A percentile compares a stretch with the other conserved stretches of the same genome.
These are phyloP conservation scores for Acipenser transmontanus DNA, from an alignment of 2,797 vertebrate genomes.

Conservation along the genomic window DNA sequence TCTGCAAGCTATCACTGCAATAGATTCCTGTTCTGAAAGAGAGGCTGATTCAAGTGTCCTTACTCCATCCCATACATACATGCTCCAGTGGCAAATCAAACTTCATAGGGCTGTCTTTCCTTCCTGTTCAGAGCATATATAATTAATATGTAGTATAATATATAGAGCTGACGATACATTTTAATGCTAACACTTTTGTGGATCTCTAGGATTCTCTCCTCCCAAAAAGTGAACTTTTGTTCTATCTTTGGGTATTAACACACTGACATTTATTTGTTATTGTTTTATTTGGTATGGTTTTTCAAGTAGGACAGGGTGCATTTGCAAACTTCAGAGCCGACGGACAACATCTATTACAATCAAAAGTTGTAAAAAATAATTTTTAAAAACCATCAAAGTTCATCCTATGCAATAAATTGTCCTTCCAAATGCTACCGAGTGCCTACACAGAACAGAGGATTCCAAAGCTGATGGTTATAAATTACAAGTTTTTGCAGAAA, in stretches of 20 bases:
- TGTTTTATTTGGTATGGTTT: slow-evolving; percentile 11
- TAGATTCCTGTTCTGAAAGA: slow-evolving; percentile 1
- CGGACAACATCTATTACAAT: slow-evolving; percentile 13
- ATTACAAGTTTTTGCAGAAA: slow-evolving; percentile 50
- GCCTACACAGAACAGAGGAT: slow-evolving; percentile 48
- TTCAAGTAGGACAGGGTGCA: not conserved
- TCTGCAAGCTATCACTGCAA: slow-evolving; percentile 5
- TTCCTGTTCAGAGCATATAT: not conserved
- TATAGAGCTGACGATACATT: too few species aligned
- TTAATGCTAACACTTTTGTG: too few species aligned
- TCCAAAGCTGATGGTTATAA: slow-evolving; percentile 53
- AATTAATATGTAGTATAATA: too few species aligned
- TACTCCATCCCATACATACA: not conserved
- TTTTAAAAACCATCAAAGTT: slow-evolving; percentile 10
- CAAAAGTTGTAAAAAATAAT: not conserved
- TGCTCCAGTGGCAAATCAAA: slow-evolving; percentile 10
- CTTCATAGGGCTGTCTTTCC: slow-evolving; percentile 3
- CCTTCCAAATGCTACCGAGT: slow-evolving; percentile 30
- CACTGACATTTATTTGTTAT: slow-evolving; percentile 11
- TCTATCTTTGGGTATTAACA: slow-evolving; percentile 16
- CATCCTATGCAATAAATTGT: not conserved
- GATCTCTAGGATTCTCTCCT: not conserved
- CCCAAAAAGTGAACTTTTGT: slow-evolving; percentile 8
- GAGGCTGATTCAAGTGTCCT: slow-evolving; percentile 3
- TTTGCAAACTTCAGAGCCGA: slow-evolving; percentile 6